Evolutionary conservation across 2,888 invertebrate species (phyloP).

Genomic region (Agrenia bidenticulata): DNA sequence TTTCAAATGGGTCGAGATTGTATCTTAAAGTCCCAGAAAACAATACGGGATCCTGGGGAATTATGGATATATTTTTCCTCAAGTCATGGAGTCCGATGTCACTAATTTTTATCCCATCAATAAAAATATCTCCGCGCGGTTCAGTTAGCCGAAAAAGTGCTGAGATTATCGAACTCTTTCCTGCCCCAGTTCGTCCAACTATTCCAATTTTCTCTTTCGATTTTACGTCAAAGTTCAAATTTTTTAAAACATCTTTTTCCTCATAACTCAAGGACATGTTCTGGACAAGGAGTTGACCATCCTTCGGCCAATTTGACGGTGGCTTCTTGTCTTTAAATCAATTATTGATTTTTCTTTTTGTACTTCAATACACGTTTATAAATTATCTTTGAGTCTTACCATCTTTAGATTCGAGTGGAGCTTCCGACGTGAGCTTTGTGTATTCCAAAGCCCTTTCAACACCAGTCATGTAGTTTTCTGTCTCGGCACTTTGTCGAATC

Average conservation of each 20-base stretch:
- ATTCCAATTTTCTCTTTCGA: slow-evolving; percentile 52
- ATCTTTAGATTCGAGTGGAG: slow-evolving; percentile 64
- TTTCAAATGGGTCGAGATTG: slow-evolving; percentile 87
- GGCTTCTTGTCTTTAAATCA: slow-evolving; percentile 53
- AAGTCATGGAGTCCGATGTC: slow-evolving; percentile 66
- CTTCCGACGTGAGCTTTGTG: slow-evolving; percentile 63
- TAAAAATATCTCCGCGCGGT: slow-evolving; percentile 74
- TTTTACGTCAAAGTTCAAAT: slow-evolving; percentile 56
- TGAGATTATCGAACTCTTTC: slow-evolving; percentile 85
- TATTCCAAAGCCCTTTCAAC: slow-evolving; percentile 51
- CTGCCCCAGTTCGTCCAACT: slow-evolving; percentile 69
- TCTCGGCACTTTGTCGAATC: slow-evolving; percentile 74
- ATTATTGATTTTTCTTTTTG: neutral
- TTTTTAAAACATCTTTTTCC: slow-evolving; percentile 55
- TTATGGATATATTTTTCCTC: slow-evolving; percentile 80
- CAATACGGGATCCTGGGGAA: slow-evolving; percentile 86
- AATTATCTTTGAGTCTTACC: slow-evolving; percentile 54
- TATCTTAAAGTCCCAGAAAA: slow-evolving; percentile 85
- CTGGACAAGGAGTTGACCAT: slow-evolving; percentile 54
- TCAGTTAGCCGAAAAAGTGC: slow-evolving; percentile 88
- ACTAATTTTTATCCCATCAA: slow-evolving; percentile 70
- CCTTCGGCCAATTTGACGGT: slow-evolving; percentile 57
- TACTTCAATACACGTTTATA: neutral
- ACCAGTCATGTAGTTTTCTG: slow-evolving; percentile 68
- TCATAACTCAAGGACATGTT: slow-evolving; percentile 56